These are phyloP conservation scores for Stictocephala bisonia DNA, from an alignment of 2,888 invertebrate genomes.

Conservation along the genomic window DNA sequence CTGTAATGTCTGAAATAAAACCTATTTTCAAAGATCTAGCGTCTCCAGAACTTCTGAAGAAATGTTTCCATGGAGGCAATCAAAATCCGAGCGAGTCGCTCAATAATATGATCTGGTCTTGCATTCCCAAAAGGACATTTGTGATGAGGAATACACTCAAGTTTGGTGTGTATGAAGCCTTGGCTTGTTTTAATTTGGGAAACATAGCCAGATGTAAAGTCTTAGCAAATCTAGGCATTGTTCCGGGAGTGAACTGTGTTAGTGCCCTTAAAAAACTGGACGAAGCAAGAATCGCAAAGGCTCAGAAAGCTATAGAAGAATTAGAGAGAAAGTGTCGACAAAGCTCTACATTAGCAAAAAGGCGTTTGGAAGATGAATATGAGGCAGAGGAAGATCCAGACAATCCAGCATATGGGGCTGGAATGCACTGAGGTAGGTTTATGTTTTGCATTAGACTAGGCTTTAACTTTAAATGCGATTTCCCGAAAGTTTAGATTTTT, in stretches of 20 bases:
- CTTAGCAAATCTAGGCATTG: conserved; percentile 15
- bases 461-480: not conserved
- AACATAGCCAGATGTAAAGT: conserved; percentile 14
- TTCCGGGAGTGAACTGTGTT: conserved; percentile 28
- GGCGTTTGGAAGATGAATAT: conserved; percentile 19
- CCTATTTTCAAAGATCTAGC: conserved; percentile 4
- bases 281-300: conserved; percentile 1
- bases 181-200: not conserved
- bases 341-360: not conserved
- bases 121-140: conserved; percentile 11
- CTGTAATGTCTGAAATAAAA: not conserved
- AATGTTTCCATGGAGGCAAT: conserved; percentile 1
- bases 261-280: not conserved
- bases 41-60: not conserved
- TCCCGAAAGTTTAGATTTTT: conserved; percentile 11
- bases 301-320: conserved; percentile 22
- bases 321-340: not conserved
- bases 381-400: conserved; percentile 17
- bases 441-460: not conserved
- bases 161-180: conserved; percentile 17
- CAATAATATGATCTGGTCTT: too few species aligned
- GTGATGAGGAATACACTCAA: not conserved
- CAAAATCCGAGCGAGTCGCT: too few species aligned
- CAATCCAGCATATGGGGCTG: conserved; percentile 24
- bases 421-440: conserved; percentile 19